Percentiles rank a stretch among this genome's conserved stretches.
Evolutionary conservation across 2,113 vertebrate species (phyloP).

Genomic region (Pleuronectes platessa): DNA sequence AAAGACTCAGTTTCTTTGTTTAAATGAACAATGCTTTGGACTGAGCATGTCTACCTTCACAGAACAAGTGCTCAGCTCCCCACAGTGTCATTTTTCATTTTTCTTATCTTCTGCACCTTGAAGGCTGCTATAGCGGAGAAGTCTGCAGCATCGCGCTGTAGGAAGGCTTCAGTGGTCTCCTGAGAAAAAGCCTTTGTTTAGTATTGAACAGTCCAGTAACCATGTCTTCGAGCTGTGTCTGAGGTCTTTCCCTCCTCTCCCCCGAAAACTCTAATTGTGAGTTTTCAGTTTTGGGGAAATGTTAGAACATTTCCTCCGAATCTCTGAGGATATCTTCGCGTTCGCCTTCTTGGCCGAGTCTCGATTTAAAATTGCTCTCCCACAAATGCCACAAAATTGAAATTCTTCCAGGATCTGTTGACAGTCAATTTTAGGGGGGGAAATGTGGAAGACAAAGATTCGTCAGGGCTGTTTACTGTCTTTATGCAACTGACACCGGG

Average conservation of each 20-base stretch:
- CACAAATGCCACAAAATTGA: conserved; percentile 53
- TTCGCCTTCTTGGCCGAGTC: conserved; percentile 8
- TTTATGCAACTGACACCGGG: conserved; percentile 58
- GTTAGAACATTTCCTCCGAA: conserved; percentile 8
- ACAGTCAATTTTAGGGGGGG: conserved; percentile 48
- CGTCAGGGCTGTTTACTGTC: conserved; percentile 42
- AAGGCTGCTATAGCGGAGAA: conserved; percentile 73
- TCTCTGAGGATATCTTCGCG: conserved; percentile 57
- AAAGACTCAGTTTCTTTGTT: conserved; percentile 14
- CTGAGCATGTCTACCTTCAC: conserved; percentile 58
- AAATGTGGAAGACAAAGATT: conserved; percentile 44
- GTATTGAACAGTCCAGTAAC: conserved; percentile 78
- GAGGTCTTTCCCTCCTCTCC: conserved; percentile 48
- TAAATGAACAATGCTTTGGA: conserved; percentile 64
- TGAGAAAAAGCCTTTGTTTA: conserved; percentile 66
- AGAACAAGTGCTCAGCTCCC: conserved; percentile 61
- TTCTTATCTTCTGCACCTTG: conserved; percentile 80
- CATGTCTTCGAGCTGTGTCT: conserved; percentile 68
- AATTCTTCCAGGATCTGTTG: conserved; percentile 60
- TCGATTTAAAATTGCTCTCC: conserved; percentile 55
- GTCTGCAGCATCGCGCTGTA: conserved; percentile 54
- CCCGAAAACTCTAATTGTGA: conserved; percentile 48
- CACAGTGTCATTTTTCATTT: conserved; percentile 77
- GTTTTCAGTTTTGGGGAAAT: conserved; percentile 38
- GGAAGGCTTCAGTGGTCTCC: conserved; percentile 71